A percentile compares a stretch with the other conserved stretches of the same genome.
Evolutionary conservation across 2,113 vertebrate species (phyloP).

Genomic region (Melanotaenia duboulayi): DNA sequence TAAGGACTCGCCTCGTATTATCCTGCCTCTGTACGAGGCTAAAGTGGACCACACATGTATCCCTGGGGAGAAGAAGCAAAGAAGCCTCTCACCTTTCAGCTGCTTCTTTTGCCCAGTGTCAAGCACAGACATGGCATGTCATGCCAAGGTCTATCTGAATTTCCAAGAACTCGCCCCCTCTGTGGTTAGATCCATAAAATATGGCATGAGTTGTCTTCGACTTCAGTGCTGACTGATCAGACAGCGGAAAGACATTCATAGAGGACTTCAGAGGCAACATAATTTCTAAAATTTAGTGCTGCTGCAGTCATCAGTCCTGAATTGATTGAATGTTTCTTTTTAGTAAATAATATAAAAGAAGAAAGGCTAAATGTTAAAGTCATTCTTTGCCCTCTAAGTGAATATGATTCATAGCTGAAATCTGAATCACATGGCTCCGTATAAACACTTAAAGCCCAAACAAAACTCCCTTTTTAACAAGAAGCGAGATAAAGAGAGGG

Average conservation of each 20-base stretch:
- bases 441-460: slow-evolving; percentile 47
- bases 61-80: slow-evolving; percentile 65
- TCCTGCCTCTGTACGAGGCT: slow-evolving; percentile 62
- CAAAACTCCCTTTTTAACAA: slow-evolving; percentile 52
- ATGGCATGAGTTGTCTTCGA: slow-evolving; percentile 4
- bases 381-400: slow-evolving; percentile 41
- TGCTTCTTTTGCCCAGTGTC: slow-evolving; percentile 54
- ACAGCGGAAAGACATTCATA: slow-evolving; percentile 3
- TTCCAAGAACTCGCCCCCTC: slow-evolving; percentile 11
- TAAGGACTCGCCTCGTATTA: slow-evolving; percentile 70
- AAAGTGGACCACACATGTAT: slow-evolving; percentile 69
- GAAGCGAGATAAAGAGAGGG: slow-evolving; percentile 34
- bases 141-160: slow-evolving; percentile 26
- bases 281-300: not conserved
- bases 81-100: slow-evolving; percentile 69
- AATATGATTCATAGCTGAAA: slow-evolving; percentile 53
- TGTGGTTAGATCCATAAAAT: slow-evolving; percentile 40
- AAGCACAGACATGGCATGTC: slow-evolving; percentile 46
- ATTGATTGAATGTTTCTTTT: slow-evolving; percentile 4
- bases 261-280: slow-evolving; percentile 8
- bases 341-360: not conserved
- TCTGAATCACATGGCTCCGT: slow-evolving; percentile 31
- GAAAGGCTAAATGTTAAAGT: slow-evolving; percentile 6
- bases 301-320: not conserved
- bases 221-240: slow-evolving; percentile 18